Evolutionary conservation across 1,140 invertebrate genomes (phyloP).

Genomic region (Scaptomyza hsui): DNA sequence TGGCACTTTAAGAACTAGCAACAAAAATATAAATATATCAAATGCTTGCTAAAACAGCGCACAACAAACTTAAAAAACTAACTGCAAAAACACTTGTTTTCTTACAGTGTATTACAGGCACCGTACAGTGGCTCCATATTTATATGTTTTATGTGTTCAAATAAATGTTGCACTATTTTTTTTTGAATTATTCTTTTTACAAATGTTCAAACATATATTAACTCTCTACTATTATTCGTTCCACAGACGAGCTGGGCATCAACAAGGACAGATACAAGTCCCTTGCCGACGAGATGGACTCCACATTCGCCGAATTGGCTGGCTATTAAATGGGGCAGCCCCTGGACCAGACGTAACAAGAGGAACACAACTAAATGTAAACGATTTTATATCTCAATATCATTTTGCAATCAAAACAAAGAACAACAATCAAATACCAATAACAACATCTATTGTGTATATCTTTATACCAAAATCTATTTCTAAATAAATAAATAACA

Average conservation of each 20-base stretch:
- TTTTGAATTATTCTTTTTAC: constrained; percentile 19
- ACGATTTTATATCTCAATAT: constrained; percentile 74
- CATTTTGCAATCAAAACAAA: constrained; percentile 53
- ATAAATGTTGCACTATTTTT: constrained; percentile 55
- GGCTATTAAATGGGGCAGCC: constrained; percentile 87
- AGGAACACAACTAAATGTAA: constrained; percentile 69
- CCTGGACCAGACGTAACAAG: constrained; percentile 34
- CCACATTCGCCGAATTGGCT: constrained; percentile 97
- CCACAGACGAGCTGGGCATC: constrained; percentile 97
- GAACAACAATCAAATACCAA: constrained; percentile 58
- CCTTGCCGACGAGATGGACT: constrained; percentile 97
- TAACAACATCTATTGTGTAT: constrained; percentile 79
- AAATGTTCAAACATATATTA: not conserved
- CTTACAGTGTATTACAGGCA: constrained; percentile 45
- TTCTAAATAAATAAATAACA: constrained; percentile 83
- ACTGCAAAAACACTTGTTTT: constrained; percentile 16
- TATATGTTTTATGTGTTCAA: constrained; percentile 45
- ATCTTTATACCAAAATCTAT: constrained; percentile 70
- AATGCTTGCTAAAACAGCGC: constrained; percentile 69
- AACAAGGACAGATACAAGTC: constrained; percentile 99
- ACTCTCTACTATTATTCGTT: constrained; percentile 34
- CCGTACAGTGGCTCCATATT: constrained; percentile 28
- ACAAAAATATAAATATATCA: constrained; percentile 26
- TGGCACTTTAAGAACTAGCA: constrained; percentile 50
- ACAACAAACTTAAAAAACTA: constrained; percentile 31